These are phyloP conservation scores for Stegodyphus dumicola DNA, from an alignment of 1,140 invertebrate species.

Conservation along the genomic window DNA sequence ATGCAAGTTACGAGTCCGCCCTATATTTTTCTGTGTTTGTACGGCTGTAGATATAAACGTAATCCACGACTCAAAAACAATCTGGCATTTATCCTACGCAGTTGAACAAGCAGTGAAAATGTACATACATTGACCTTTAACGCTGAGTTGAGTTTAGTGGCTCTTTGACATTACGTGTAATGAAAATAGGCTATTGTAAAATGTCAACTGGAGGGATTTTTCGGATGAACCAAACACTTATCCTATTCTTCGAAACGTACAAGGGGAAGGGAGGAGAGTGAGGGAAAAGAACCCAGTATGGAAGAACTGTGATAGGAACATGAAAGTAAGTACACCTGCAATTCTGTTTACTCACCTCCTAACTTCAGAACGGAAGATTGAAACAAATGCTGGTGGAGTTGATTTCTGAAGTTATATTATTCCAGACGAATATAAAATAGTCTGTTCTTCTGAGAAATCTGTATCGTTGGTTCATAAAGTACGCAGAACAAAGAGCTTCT, in stretches of 20 bases:
- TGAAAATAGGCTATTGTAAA: background rate
- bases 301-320: background rate
- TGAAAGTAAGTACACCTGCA: background rate
- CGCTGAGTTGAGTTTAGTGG: background rate
- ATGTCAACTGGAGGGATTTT: background rate
- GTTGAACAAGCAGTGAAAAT: conserved; percentile 45
- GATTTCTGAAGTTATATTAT: background rate
- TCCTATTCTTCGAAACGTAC: background rate
- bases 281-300: background rate
- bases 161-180: background rate
- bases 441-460: background rate
- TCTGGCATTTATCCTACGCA: conserved; percentile 54
- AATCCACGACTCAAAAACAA: conserved; percentile 31
- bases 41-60: no score
- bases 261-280: background rate
- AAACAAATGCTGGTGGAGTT: background rate
- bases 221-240: background rate
- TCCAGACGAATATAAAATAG: conserved; percentile 12
- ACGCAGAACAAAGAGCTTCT: no score
- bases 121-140: conserved; percentile 25
- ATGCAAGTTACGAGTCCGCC: no score
- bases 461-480: background rate
- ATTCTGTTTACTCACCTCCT: background rate
- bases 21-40: no score
- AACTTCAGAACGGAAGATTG: background rate